Evolutionary conservation across 2,113 vertebrate species (phyloP).

Genomic region (Sinocyclocheilus anophthalmus): DNA sequence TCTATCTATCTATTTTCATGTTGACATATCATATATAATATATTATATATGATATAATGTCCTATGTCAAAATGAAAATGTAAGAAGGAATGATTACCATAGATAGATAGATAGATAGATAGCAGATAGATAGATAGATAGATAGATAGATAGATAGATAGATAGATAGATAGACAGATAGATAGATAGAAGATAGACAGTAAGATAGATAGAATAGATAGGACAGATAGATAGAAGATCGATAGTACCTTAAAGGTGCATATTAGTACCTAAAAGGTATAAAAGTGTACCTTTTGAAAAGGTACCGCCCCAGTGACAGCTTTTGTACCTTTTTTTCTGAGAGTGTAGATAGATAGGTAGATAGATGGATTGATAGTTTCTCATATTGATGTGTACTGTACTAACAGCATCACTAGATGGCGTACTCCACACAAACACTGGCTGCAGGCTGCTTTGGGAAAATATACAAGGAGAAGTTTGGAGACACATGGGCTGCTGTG

Average conservation of each 20-base stretch:
- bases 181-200: too few relatives aligned
- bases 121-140: too few relatives aligned
- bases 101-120: too few relatives aligned
- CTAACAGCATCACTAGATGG: conserved; percentile 62
- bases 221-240: not conserved
- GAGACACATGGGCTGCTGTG: conserved; percentile 73
- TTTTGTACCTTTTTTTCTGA: not conserved
- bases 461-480: conserved; percentile 71
- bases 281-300: not conserved
- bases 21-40: too few relatives aligned
- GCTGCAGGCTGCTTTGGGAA: conserved; percentile 74
- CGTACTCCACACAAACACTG: conserved; percentile 68
- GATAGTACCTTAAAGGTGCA: too few relatives aligned
- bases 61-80: too few relatives aligned
- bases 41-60: too few relatives aligned
- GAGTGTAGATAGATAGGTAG: not conserved
- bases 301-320: not conserved
- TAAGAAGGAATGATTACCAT: too few relatives aligned
- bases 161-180: not conserved
- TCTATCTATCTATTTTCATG: too few relatives aligned
- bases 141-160: too few relatives aligned
- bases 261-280: too few relatives aligned
- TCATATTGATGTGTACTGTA: not conserved
- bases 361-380: not conserved
- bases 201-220: not conserved